Conservation (phyloP, 2,113 vertebrate genomes). For the Opisthocomus hoazin region DNA sequence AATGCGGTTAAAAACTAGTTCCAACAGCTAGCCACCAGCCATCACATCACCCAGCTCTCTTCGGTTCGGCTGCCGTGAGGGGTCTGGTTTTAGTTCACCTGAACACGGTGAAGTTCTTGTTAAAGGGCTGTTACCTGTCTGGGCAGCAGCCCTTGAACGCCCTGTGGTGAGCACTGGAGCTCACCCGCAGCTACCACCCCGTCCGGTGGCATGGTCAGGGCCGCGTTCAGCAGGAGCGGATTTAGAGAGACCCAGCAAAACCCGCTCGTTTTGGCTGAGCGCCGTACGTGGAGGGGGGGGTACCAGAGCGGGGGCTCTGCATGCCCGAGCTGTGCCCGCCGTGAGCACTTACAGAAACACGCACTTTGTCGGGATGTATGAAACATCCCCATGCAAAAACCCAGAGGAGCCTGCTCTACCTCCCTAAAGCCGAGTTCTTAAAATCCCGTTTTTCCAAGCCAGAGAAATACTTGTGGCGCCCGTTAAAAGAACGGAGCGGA, state of each 20-base stretch:
- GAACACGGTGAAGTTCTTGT: neutral
- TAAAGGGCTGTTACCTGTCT: neutral
- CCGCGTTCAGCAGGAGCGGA: neutral
- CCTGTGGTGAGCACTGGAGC: neutral
- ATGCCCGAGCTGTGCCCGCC: neutral
- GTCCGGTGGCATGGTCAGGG: no score
- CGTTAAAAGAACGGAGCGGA: neutral
- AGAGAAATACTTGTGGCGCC: neutral
- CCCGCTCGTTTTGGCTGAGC: neutral
- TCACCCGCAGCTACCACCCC: neutral
- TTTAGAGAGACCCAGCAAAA: neutral
- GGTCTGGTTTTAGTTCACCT: neutral
- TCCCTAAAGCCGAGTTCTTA: neutral
- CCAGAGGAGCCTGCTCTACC: neutral
- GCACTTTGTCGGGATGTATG: neutral
- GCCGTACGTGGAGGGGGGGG: fast-evolving
- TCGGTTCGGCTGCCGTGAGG: neutral
- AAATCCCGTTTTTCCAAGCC: neutral
- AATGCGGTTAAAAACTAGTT: constrained; percentile 67
- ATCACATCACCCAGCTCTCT: neutral
- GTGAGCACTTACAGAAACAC: neutral
- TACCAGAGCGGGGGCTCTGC: neutral
- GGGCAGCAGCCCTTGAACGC: neutral
- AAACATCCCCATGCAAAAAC: neutral
- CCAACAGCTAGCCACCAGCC: constrained; percentile 66